Conservation (phyloP, 1,140 invertebrate species). For the Medauroidea extradentata region DNA sequence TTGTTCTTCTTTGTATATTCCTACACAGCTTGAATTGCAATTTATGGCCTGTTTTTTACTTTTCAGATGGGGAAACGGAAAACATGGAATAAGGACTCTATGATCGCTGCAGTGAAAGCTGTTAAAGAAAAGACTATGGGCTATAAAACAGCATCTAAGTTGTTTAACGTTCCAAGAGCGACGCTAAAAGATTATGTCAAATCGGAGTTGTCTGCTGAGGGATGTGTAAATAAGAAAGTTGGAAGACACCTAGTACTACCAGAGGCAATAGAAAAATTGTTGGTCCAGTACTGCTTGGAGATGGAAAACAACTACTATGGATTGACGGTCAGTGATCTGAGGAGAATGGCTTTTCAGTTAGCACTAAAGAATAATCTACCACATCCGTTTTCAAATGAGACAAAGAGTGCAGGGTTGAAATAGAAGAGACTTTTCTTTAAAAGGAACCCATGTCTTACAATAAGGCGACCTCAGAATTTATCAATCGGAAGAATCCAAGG, state of each 20-base stretch:
- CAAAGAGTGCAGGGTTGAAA: neutral
- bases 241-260: constrained; percentile 22
- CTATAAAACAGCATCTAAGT: neutral
- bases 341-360: constrained; percentile 26
- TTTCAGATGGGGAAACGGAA: too few species aligned
- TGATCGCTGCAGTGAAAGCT: neutral
- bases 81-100: neutral
- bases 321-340: constrained; percentile 20
- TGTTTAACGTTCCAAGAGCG: neutral
- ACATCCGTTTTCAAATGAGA: neutral
- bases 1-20: too few species aligned
- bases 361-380: constrained; percentile 26
- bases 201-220: neutral
- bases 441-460: neutral
- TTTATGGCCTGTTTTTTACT: too few species aligned
- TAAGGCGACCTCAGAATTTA: neutral
- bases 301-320: constrained; percentile 27
- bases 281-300: constrained; percentile 23
- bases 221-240: neutral
- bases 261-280: constrained; percentile 19
- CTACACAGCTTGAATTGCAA: too few species aligned
- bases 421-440: neutral
- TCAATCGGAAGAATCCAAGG: constrained; percentile 1
- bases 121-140: constrained; percentile 4
- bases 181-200: constrained; percentile 7